These are phyloP conservation scores for Solea solea DNA, from an alignment of 2,113 vertebrate species.

Conservation along the genomic window DNA sequence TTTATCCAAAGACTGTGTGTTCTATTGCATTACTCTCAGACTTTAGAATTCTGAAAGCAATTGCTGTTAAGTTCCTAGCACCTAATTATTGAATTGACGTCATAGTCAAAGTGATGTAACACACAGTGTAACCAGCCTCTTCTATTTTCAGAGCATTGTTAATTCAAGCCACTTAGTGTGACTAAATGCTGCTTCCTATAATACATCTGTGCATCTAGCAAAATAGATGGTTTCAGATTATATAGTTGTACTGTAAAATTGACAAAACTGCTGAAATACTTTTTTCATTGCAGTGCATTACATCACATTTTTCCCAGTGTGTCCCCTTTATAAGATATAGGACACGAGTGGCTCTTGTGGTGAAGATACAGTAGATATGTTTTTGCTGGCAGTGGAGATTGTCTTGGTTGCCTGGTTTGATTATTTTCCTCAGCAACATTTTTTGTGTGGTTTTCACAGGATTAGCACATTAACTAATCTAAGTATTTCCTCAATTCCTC, in stretches of 20 bases:
- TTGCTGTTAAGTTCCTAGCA: conserved; percentile 1
- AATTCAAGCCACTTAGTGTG: background rate
- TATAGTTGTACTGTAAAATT: background rate
- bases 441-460: conserved; percentile 4
- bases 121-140: background rate
- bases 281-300: conserved; percentile 10
- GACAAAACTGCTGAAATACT: background rate
- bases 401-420: background rate
- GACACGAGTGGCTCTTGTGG: background rate
- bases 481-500: background rate
- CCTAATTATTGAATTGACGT: background rate
- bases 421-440: background rate
- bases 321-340: conserved; percentile 8
- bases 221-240: background rate
- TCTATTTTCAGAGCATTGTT: background rate
- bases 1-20: background rate
- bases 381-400: background rate
- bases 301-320: background rate
- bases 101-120: background rate
- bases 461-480: background rate
- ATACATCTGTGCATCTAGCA: background rate
- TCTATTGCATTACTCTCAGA: background rate
- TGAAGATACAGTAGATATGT: background rate
- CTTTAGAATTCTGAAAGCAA: background rate
- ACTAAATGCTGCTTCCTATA: background rate